Evolutionary conservation across 1,140 invertebrate species (phyloP).

Genomic region (Aphelenchoides fujianensis): DNA sequence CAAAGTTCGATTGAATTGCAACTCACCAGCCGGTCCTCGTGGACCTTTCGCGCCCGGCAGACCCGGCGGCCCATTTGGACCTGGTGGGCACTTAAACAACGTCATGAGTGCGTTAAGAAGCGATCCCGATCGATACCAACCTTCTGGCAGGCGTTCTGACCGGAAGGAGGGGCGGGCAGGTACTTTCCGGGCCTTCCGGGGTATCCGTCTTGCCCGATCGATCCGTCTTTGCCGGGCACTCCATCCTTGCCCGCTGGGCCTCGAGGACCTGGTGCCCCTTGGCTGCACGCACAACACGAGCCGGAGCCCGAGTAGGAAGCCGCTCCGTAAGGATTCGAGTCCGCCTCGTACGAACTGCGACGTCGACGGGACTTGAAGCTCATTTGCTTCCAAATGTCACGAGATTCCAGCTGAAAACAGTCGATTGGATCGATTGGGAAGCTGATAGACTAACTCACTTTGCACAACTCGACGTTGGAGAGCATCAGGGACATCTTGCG

Average conservation of each 20-base stretch:
- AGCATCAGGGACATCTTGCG: constrained; percentile 51
- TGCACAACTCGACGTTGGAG: constrained; percentile 53
- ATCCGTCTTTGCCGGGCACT: constrained; percentile 40
- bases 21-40: constrained; percentile 37
- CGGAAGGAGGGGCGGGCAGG: constrained; percentile 53
- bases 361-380: constrained; percentile 27
- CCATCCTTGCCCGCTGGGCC: constrained; percentile 24
- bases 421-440: constrained; percentile 24
- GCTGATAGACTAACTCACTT: constrained; percentile 36
- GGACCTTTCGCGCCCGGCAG: constrained; percentile 52
- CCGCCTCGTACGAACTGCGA: neutral
- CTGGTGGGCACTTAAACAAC: constrained; percentile 44
- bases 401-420: constrained; percentile 33
- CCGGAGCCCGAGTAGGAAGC: constrained; percentile 45
- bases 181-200: constrained; percentile 53
- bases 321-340: constrained; percentile 23
- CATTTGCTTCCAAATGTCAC: constrained; percentile 59
- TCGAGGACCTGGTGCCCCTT: constrained; percentile 43
- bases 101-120: neutral
- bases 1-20: no score
- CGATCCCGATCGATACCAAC: neutral
- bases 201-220: constrained; percentile 42
- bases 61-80: constrained; percentile 54
- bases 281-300: constrained; percentile 56
- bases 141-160: constrained; percentile 57